Conservation (phyloP, 1,140 invertebrate genomes). For the Helicorthomorpha holstii region DNA sequence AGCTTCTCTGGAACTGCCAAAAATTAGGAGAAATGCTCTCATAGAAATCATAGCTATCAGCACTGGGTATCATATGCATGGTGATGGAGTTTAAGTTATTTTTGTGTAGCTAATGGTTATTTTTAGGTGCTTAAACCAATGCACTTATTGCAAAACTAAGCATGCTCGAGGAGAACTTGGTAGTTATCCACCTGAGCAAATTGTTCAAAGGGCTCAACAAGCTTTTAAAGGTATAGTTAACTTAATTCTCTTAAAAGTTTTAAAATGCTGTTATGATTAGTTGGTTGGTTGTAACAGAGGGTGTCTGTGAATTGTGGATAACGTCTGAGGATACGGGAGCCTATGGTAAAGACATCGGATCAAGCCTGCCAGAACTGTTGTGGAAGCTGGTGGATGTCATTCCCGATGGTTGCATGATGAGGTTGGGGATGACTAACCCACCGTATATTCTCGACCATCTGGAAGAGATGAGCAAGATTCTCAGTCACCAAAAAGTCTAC, state of each 20-base stretch:
- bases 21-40: constrained; percentile 84
- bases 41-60: constrained; percentile 98
- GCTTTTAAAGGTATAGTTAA: constrained; percentile 39
- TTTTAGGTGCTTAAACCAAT: constrained; percentile 80
- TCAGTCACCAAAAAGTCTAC: constrained; percentile 79
- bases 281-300: constrained; percentile 48
- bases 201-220: constrained; percentile 39
- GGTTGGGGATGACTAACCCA: constrained; percentile 94
- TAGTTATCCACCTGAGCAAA: constrained; percentile 61
- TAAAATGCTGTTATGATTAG: not conserved
- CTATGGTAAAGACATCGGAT: constrained; percentile 86
- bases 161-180: constrained; percentile 88
- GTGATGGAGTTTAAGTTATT: not conserved
- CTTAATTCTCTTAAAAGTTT: constrained; percentile 2
- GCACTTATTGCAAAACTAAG: constrained; percentile 98
- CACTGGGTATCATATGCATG: constrained; percentile 40
- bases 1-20: constrained; percentile 68
- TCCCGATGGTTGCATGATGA: constrained; percentile 69
- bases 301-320: constrained; percentile 93
- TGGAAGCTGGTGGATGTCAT: constrained; percentile 76
- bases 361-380: constrained; percentile 67
- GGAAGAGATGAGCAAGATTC: constrained; percentile 69
- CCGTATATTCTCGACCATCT: constrained; percentile 93
- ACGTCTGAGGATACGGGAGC: constrained; percentile 97
- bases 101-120: constrained; percentile 3